Base-by-base conservation (phyloP, 2,797 vertebrate species). In the Microctenopoma steveboyesi region DNA sequence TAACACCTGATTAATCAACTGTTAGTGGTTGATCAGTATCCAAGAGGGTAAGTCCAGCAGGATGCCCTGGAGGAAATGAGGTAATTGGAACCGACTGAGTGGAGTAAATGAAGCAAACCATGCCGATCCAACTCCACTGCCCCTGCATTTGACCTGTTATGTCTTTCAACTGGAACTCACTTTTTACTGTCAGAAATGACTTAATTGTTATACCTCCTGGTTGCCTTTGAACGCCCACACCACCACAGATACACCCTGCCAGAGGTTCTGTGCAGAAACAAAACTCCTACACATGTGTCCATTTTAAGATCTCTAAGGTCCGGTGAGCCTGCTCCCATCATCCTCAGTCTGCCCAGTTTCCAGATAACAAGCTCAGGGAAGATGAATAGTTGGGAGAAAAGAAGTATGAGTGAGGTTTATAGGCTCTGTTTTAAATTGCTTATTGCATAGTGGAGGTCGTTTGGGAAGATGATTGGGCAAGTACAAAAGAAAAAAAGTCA, bases 31-130 rank as follows among this genome's bases (percentile, higher is more conserved):
- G 85, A 88, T 85, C 91, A 70, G 92, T 87, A 77, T 90, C 86
- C 84, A 91, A 67, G 85, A 92, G 93, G 92, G 92, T 94, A 88
- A 10, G 69, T 94, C 93, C 94, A 93, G 90, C 78, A 78, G 82
- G 85, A 92, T 86, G 88, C 91, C 90, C 63, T 5, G 72, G 89
- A 95, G 95, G 94, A 95, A 94, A 94, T 95, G 82, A 95, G 63
- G 66, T 95, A 91, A 94, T 92, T 46, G 74, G 46, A 42, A 46
- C 51, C 80, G 90, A 85, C 80, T 72, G 79, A 48, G 66, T 63
- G 64, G 56, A 79, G 59, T 64, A 77, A 69, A 81, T 78, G 69
- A 86, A 85, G 73, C 51, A 55, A 73, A 81, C 33, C 56, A 35
- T 43, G 53, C 51, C 4, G 67, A 70, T 86, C 80, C 82, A 87